Evolutionary conservation across 2,888 invertebrate species (phyloP).

Genomic region (Masnerella sp.): DNA sequence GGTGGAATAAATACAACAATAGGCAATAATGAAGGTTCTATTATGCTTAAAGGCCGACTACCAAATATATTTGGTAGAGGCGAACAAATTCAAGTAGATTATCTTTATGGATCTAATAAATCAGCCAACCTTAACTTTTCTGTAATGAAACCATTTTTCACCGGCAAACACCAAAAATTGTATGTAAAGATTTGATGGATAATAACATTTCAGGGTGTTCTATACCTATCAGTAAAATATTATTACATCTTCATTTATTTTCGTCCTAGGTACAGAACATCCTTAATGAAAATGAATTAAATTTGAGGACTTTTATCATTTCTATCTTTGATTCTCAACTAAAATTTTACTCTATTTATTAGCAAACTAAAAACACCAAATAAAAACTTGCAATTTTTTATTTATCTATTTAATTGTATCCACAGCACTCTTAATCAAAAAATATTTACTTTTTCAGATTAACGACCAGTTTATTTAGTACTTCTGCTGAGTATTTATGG

Average conservation of each 20-base stretch:
- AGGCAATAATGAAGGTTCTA: constrained; percentile 94
- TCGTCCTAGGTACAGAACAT: too few species aligned
- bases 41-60: constrained; percentile 85
- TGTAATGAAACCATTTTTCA: constrained; percentile 90
- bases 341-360: neutral
- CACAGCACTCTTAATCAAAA: too few species aligned
- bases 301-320: too few species aligned
- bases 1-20: constrained; percentile 93
- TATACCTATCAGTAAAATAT: too few species aligned
- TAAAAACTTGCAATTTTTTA: too few species aligned
- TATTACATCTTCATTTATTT: too few species aligned
- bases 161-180: constrained; percentile 83
- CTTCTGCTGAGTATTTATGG: constrained; percentile 87
- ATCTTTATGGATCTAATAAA: constrained; percentile 90
- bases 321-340: too few species aligned
- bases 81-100: constrained; percentile 89
- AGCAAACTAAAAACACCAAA: too few species aligned
- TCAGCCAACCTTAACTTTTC: constrained; percentile 89
- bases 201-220: too few species aligned
- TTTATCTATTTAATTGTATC: too few species aligned
- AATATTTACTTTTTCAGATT: constrained; percentile 80
- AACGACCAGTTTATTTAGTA: constrained; percentile 86
- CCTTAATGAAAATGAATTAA: too few species aligned
- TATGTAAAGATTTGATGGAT: too few species aligned
- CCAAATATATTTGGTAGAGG: constrained; percentile 94